Conservation (phyloP, 2,888 invertebrate species). For the Brachyopa scutellaris region DNA sequence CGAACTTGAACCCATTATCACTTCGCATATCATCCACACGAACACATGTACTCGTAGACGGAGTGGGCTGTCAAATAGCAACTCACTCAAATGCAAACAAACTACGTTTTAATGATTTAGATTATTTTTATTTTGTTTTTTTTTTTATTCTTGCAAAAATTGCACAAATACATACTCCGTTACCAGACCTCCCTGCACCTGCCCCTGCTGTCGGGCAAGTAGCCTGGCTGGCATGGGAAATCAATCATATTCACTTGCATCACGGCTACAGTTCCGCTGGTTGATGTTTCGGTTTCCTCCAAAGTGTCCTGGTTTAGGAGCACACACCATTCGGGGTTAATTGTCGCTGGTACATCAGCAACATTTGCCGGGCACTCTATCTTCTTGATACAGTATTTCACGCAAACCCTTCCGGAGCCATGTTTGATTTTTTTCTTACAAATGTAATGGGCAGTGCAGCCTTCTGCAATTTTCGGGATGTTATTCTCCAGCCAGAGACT, state of each 20-base stretch:
- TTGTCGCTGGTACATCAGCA: constrained; percentile 64
- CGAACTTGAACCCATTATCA: constrained; percentile 4
- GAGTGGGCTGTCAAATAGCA: too few species aligned
- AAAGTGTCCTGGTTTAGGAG: constrained; percentile 75
- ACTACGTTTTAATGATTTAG: not conserved
- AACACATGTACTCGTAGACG: too few species aligned
- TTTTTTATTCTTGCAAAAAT: not conserved
- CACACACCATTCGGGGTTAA: constrained; percentile 75
- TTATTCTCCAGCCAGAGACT: constrained; percentile 74
- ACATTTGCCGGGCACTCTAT: constrained; percentile 74
- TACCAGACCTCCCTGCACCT: constrained; percentile 79
- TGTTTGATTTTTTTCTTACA: constrained; percentile 76
- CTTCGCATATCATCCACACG: not conserved
- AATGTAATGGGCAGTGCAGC: constrained; percentile 74
- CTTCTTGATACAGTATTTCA: constrained; percentile 77
- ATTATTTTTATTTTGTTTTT: not conserved
- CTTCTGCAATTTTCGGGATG: constrained; percentile 73
- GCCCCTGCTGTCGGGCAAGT: constrained; percentile 79
- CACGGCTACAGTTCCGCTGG: not conserved
- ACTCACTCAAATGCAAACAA: constrained; percentile 10
- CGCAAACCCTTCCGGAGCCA: constrained; percentile 74
- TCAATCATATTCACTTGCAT: constrained; percentile 80
- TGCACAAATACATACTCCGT: too few species aligned
- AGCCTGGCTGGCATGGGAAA: constrained; percentile 80
- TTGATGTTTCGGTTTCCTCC: not conserved